These are phyloP conservation scores for Philotrypesis tridentata DNA, from an alignment of 1,140 invertebrate genomes.

Conservation along the genomic window DNA sequence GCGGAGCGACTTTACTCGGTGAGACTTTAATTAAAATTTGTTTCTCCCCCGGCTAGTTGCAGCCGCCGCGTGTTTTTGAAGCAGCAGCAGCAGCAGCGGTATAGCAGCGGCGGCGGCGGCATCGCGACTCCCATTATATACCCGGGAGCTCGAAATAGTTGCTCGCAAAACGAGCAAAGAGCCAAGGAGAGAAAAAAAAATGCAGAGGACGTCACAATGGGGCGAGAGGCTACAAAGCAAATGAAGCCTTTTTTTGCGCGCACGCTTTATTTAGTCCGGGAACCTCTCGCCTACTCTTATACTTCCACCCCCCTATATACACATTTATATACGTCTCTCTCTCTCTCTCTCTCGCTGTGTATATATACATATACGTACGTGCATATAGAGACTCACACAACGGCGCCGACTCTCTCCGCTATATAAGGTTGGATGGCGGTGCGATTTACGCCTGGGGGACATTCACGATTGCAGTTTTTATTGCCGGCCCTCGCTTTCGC, in stretches of 20 bases:
- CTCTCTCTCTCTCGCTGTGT: no score
- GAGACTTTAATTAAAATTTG: slow-evolving; percentile 50
- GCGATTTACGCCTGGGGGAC: background rate
- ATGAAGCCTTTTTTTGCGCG: slow-evolving; percentile 18
- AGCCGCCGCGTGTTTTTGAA: slow-evolving; percentile 31
- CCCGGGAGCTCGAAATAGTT: slow-evolving; percentile 20
- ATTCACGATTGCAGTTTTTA: slow-evolving; percentile 43
- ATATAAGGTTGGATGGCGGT: background rate
- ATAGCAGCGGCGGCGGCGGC: background rate
- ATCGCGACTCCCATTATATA: slow-evolving; percentile 12
- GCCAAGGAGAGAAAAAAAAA: background rate
- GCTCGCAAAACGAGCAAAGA: slow-evolving; percentile 17
- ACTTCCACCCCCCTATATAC: no score
- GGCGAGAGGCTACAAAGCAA: slow-evolving; percentile 24
- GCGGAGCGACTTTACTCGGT: slow-evolving; percentile 23
- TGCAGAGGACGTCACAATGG: slow-evolving; percentile 1
- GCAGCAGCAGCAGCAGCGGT: background rate
- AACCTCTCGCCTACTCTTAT: background rate
- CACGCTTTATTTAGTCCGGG: slow-evolving; percentile 21
- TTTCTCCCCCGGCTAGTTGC: slow-evolving; percentile 29
- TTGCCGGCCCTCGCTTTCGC: background rate
- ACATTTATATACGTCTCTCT: no score
- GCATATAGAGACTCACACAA: background rate
- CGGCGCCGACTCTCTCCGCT: background rate
- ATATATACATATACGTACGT: background rate